A percentile compares a stretch with the other conserved stretches of the same genome.
Evolutionary conservation across 1,140 invertebrate genomes (phyloP).

Genomic region (Bombyx mandarina): DNA sequence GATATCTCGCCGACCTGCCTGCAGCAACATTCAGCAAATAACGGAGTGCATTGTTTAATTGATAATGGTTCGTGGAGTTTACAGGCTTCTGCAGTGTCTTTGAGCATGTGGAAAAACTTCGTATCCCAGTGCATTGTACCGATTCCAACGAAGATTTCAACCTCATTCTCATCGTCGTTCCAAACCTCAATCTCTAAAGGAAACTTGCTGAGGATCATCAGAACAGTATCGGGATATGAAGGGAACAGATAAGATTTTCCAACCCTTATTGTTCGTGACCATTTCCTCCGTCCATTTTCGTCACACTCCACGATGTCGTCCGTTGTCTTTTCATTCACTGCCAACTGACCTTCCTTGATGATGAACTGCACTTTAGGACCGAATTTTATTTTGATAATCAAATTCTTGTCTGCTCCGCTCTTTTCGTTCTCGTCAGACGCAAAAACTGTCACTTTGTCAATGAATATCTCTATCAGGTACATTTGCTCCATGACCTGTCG

Average conservation of each 20-base stretch:
- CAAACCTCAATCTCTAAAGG: constrained; percentile 58
- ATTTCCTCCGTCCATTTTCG: constrained; percentile 45
- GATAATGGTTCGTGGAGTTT: constrained; percentile 44
- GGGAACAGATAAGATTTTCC: constrained; percentile 61
- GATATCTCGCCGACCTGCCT: constrained; percentile 43
- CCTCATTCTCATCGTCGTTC: constrained; percentile 57
- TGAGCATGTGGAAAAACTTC: constrained; percentile 51
- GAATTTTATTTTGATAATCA: constrained; percentile 59
- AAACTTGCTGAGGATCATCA: constrained; percentile 50
- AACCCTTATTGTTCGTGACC: constrained; percentile 51
- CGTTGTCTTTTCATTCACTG: constrained; percentile 32
- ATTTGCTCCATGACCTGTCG: constrained; percentile 68
- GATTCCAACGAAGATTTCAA: constrained; percentile 51
- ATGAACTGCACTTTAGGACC: constrained; percentile 61
- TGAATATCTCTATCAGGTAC: constrained; percentile 64
- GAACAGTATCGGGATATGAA: constrained; percentile 53
- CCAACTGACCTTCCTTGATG: constrained; percentile 55
- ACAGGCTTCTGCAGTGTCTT: constrained; percentile 39
- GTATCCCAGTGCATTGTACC: constrained; percentile 57
- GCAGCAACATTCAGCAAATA: constrained; percentile 52
- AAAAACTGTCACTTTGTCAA: constrained; percentile 58
- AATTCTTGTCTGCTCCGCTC: constrained; percentile 42
- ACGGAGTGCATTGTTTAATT: constrained; percentile 38
- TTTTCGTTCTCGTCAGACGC: constrained; percentile 36
- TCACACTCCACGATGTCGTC: constrained; percentile 51